Base-by-base conservation (phyloP, 2,797 vertebrate genomes). In the Coccyzus lansbergi region DNA sequence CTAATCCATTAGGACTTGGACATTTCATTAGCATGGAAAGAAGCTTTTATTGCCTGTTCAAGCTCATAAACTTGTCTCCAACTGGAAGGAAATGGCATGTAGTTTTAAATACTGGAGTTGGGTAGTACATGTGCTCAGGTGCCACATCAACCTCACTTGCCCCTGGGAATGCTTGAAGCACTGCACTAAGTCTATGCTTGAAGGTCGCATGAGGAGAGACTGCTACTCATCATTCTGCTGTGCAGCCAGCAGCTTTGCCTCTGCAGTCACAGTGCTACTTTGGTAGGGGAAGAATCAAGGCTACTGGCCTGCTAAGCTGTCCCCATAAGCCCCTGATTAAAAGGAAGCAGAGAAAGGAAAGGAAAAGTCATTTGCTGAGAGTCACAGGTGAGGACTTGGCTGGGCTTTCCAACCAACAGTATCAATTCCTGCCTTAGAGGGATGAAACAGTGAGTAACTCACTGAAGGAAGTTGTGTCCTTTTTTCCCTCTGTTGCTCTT, bases 1-100 rank as follows among this genome's bases (percentile, higher is more conserved):
- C 88, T 97, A 93, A 97, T 95, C 90, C 86, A 64, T 79, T 82
- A 94, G 68, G 96, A 97, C 87, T 93, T 86, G 44, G 64, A 34
- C 53, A 63, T 92, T 89, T 83, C 84, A 86, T 95, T 86, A 92
- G 63, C 52, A 67, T 62, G 81, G 65, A 70, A 65, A 64, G 89
- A 62, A 79, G 62, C 78, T 96, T 92, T 95, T 77, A 95, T 88
- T 96, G 86, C 86, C 86, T 94, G 83, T 53, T 96, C 80, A 90
- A 91, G 71, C 93, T 83, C 86, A 79, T 79, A 93, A 93, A 91
- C 65, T 91, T 90, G 60, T 85, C 94, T 92, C 77, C 81, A 83
- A 67, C 81, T 89, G 81, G 71, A 83, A 93, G 70, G 92, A 90
- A 94, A 81, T 56, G 80, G 91, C 77, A 91, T 10, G 48, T 44